A percentile compares a stretch with the other conserved stretches of the same genome.
phyloP scores from a whole-genome alignment of 2,888 invertebrate genomes.

The Electrophaes corylata region DNA sequence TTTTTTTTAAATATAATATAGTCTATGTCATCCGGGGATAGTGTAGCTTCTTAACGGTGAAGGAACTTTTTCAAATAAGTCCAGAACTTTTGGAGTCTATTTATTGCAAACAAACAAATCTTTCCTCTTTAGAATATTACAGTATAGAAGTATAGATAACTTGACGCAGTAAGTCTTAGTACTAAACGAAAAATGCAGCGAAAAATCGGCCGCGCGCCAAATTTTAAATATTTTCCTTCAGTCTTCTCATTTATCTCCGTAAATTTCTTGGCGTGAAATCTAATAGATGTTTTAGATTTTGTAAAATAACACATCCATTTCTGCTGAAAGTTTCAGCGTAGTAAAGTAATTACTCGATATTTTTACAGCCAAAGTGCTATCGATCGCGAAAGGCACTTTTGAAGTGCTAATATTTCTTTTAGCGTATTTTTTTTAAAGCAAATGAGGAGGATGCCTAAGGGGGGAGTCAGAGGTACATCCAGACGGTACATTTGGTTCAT shows the following conservation, averaged over 20 bases:
- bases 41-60: too few relatives aligned
- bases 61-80: too few relatives aligned
- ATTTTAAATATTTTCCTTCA: constrained; percentile 5
- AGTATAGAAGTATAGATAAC: too few relatives aligned
- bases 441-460: too few relatives aligned
- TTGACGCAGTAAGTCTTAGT: not conserved
- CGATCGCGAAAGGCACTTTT: not conserved
- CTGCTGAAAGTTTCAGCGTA: not conserved
- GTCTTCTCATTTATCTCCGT: constrained; percentile 15
- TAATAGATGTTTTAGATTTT: constrained; percentile 18
- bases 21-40: too few relatives aligned
- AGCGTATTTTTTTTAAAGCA: too few relatives aligned
- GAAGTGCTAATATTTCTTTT: not conserved
- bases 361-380: not conserved
- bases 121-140: too few relatives aligned
- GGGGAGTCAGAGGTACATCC: too few relatives aligned
- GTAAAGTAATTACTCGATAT: not conserved
- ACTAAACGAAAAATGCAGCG: not conserved
- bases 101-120: too few relatives aligned
- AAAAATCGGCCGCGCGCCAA: constrained; percentile 14
- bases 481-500: too few relatives aligned
- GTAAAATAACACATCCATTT: not conserved
- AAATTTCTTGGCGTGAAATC: constrained; percentile 18
- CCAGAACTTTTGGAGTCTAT: too few relatives aligned
- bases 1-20: too few relatives aligned